Conservation (phyloP, 2,797 vertebrate genomes). For the Tauraco hartlaubi region DNA sequence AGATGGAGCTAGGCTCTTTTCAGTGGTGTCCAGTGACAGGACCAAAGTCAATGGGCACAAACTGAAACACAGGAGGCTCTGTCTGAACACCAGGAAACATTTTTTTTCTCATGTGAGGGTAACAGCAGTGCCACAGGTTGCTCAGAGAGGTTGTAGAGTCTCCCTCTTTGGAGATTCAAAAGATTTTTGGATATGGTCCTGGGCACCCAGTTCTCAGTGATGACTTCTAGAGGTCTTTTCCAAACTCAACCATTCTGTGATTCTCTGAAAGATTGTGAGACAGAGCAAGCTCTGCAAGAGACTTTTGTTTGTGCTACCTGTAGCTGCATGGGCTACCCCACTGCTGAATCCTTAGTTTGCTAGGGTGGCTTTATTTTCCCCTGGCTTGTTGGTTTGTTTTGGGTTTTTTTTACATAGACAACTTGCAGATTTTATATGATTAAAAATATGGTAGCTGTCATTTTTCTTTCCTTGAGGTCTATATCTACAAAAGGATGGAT, state of each 20-base stretch:
- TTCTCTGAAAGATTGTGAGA: neutral
- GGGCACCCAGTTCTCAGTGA: neutral
- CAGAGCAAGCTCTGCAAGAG: neutral
- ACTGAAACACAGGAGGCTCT: neutral
- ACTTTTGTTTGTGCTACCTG: neutral
- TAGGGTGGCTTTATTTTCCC: no score
- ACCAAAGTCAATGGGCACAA: neutral
- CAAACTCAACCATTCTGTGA: neutral
- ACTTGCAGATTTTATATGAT: neutral
- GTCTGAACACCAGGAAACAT: neutral
- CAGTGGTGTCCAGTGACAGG: neutral
- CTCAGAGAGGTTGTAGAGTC: neutral
- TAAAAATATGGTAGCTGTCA: neutral
- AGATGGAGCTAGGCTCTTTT: neutral
- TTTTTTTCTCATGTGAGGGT: neutral
- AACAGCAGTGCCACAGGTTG: neutral
- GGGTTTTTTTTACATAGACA: neutral
- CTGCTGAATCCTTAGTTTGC: neutral
- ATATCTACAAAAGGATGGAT: neutral
- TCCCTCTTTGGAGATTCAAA: neutral
- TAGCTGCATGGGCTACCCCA: neutral
- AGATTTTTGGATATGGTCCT: neutral
- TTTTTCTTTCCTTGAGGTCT: neutral
- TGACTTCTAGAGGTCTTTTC: neutral
- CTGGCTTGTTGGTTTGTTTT: no score